Evolutionary conservation across 2,888 invertebrate genomes (phyloP).

Genomic region (Thymelicus lineola): DNA sequence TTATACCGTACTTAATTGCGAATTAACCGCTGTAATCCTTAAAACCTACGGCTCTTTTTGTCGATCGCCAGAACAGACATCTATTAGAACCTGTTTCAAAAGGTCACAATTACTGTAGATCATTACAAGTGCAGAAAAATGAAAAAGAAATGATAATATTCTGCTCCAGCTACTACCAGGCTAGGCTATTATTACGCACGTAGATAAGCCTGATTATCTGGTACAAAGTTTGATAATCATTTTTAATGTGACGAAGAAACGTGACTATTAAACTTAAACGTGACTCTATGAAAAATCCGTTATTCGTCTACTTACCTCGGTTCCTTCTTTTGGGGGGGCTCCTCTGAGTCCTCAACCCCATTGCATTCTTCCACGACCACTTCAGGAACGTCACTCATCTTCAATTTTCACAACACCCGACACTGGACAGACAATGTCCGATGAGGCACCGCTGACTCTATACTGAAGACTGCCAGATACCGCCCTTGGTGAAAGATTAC

Average conservation of each 20-base stretch:
- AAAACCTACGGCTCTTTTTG: no score
- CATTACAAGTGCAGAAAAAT: no score
- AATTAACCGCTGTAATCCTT: not conserved
- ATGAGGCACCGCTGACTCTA: conserved; percentile 63
- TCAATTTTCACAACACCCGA: conserved; percentile 50
- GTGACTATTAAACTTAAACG: not conserved
- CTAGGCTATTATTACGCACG: not conserved
- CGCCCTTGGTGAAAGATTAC: conserved; percentile 83
- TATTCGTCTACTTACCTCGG: conserved; percentile 62
- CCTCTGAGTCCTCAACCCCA: conserved; percentile 65
- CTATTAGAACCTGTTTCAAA: no score
- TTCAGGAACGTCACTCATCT: conserved; percentile 73
- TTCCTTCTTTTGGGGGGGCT: conserved; percentile 60
- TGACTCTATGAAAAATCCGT: not conserved
- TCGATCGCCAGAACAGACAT: not conserved
- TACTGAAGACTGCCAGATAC: conserved; percentile 70
- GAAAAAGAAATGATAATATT: no score
- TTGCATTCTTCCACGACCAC: conserved; percentile 75
- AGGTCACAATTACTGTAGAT: no score
- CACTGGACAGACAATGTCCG: conserved; percentile 52
- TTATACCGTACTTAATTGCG: not conserved
- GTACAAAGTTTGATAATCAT: not conserved
- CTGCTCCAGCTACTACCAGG: no score
- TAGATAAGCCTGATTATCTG: not conserved
- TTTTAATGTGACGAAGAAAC: not conserved